Evolutionary conservation across 2,113 vertebrate species (phyloP).

Genomic region (Solea solea): DNA sequence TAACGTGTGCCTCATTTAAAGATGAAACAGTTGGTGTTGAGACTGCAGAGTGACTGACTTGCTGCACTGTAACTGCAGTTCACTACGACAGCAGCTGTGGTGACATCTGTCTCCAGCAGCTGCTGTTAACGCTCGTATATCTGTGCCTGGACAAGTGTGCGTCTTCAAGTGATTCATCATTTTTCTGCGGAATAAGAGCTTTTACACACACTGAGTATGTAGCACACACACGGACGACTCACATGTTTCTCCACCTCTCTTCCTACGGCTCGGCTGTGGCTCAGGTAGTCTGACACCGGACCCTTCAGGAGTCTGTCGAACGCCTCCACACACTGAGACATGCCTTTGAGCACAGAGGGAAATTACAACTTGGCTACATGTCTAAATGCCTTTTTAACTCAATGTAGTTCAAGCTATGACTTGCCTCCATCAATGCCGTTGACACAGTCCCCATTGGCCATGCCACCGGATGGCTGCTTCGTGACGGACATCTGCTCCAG

Average conservation of each 20-base stretch:
- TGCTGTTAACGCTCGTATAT: not conserved
- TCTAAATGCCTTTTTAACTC: not conserved
- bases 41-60: too few relatives aligned
- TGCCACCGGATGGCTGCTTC: slow-evolving; percentile 63
- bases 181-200: not conserved
- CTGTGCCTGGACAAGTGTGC: not conserved
- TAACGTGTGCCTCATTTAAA: too few relatives aligned
- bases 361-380: not conserved
- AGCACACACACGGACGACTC: slow-evolving; percentile 63
- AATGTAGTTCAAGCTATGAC: not conserved
- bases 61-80: slow-evolving; percentile 7
- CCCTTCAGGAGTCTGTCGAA: slow-evolving; percentile 88
- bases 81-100: slow-evolving; percentile 39
- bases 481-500: slow-evolving; percentile 87
- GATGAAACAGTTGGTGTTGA: too few relatives aligned
- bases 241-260: slow-evolving; percentile 94
- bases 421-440: slow-evolving; percentile 85
- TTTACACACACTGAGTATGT: slow-evolving; percentile 7
- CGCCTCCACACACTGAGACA: slow-evolving; percentile 86
- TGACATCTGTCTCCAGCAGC: slow-evolving; percentile 36
- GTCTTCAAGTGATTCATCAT: slow-evolving; percentile 3
- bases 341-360: slow-evolving; percentile 72
- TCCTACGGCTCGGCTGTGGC: slow-evolving; percentile 88
- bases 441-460: slow-evolving; percentile 72
- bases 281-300: slow-evolving; percentile 89